Conservation (phyloP, 2,797 vertebrate genomes). For the Euphonia xanthogaster region DNA sequence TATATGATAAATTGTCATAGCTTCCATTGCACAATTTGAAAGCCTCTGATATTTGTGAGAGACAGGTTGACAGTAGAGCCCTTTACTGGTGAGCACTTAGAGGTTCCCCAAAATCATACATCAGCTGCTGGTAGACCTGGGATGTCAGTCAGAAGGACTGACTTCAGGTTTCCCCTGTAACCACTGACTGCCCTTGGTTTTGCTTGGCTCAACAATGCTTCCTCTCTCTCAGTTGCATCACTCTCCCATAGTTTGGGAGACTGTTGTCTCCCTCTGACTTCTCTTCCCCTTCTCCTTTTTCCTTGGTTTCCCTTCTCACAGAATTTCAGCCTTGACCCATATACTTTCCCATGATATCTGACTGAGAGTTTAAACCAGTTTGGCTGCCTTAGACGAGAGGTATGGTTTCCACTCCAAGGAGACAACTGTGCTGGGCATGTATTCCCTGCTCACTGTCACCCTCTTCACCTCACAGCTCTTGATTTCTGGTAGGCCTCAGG, state of each 20-base stretch:
- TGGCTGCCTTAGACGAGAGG: not conserved
- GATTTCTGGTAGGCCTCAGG: not conserved
- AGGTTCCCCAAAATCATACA: not conserved
- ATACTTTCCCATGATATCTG: not conserved
- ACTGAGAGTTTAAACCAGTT: not conserved
- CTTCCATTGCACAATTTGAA: not conserved
- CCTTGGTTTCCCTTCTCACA: not conserved
- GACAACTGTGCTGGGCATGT: not conserved
- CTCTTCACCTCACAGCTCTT: slow-evolving; percentile 3
- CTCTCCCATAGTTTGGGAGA: not conserved
- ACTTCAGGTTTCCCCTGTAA: not conserved
- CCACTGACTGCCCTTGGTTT: not conserved
- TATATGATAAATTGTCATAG: not conserved
- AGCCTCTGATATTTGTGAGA: not conserved
- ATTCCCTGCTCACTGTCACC: not conserved
- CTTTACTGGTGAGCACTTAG: fast-evolving
- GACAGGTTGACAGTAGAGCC: not conserved
- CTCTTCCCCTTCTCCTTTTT: not conserved
- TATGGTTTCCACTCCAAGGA: not conserved
- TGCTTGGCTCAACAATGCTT: not conserved
- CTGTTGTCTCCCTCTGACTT: not conserved
- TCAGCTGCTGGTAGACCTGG: not conserved
- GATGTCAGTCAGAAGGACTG: not conserved
- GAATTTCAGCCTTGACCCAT: not conserved
- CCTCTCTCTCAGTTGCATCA: not conserved